Conservation (phyloP, 2,113 vertebrate species). For the Podarcis raffonei region DNA sequence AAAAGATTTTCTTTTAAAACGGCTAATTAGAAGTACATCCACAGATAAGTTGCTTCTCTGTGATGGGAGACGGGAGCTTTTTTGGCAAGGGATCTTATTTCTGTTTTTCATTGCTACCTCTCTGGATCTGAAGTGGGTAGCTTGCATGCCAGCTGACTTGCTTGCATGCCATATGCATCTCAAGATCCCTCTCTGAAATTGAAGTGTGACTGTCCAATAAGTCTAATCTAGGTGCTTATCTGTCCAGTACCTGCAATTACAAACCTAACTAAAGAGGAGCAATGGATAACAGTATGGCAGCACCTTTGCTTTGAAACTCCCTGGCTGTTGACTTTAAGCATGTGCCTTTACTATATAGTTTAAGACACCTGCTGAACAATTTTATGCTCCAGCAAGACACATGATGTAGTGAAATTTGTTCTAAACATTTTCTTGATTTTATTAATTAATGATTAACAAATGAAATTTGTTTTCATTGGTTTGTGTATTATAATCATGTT, state of each 20-base stretch:
- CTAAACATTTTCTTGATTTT: too few relatives aligned
- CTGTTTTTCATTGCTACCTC: neutral
- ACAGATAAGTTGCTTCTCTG: neutral
- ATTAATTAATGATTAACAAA: too few relatives aligned
- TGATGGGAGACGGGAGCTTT: neutral
- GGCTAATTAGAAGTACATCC: constrained; percentile 3
- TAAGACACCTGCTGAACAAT: too few relatives aligned
- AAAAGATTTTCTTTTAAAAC: constrained; percentile 39
- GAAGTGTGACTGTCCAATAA: neutral
- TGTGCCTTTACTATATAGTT: too few relatives aligned
- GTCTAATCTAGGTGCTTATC: neutral
- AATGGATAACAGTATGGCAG: too few relatives aligned
- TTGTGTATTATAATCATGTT: too few relatives aligned
- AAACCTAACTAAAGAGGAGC: neutral
- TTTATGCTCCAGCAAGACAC: too few relatives aligned
- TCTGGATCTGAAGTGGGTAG: neutral
- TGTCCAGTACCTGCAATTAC: neutral
- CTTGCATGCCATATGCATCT: neutral
- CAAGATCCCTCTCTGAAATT: neutral
- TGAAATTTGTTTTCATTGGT: too few relatives aligned
- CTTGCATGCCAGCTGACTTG: neutral
- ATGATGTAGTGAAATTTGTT: too few relatives aligned
- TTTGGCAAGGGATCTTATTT: neutral
- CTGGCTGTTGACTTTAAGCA: too few relatives aligned
- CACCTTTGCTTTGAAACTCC: too few relatives aligned